Percentiles rank a stretch among this genome's conserved stretches.
Conservation (phyloP, 2,113 vertebrate genomes). For the Datnioides undecimradiatus region DNA sequence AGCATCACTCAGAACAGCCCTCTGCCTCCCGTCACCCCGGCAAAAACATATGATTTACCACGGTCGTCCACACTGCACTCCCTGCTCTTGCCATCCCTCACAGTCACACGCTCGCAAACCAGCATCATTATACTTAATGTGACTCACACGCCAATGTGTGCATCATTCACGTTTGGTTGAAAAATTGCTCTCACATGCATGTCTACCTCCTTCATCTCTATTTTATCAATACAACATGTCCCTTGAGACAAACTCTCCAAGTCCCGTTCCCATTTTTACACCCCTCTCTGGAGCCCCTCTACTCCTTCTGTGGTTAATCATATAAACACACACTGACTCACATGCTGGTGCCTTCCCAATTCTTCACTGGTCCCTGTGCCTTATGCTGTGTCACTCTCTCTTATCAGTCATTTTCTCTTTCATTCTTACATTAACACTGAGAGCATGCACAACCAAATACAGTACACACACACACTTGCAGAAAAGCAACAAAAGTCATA, state of each 20-base stretch:
- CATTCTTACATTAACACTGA: conserved; percentile 11
- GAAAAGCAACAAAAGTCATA: conserved; percentile 63
- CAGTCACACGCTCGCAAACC: conserved; percentile 26
- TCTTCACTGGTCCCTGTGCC: too few species aligned
- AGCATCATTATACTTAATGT: conserved; percentile 38
- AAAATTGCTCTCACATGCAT: conserved; percentile 48
- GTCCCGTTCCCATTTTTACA: neutral
- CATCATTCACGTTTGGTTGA: conserved; percentile 39
- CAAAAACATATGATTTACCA: conserved; percentile 65
- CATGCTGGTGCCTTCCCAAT: neutral
- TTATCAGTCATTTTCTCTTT: conserved; percentile 4
- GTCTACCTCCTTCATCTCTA: conserved; percentile 26
- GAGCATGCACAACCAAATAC: conserved; percentile 29
- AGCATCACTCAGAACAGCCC: conserved; percentile 59
- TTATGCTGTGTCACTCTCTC: conserved; percentile 24
- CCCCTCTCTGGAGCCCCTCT: neutral
- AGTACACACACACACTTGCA: conserved; percentile 37
- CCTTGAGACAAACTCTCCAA: neutral
- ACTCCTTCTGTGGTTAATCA: conserved; percentile 4
- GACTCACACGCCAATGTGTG: conserved; percentile 29
- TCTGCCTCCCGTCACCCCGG: conserved; percentile 42
- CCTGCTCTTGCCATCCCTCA: conserved; percentile 44
- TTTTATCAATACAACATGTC: conserved; percentile 17
- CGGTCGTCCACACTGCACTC: conserved; percentile 15
- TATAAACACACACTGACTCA: neutral